Conservation (phyloP, 2,888 invertebrate species). For the Papilio protenor region DNA sequence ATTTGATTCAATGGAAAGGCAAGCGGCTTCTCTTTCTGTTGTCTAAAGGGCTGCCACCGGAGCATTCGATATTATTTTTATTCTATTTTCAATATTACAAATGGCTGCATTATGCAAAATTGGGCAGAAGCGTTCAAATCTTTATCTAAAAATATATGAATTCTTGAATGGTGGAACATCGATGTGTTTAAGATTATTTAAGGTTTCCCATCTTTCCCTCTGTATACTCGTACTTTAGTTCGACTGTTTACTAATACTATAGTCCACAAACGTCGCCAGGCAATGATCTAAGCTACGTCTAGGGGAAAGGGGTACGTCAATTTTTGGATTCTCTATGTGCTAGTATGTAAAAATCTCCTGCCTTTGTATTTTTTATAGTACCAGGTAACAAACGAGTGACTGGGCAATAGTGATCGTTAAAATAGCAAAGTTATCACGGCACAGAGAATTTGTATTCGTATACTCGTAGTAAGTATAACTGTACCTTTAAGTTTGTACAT, state of each 20-base stretch:
- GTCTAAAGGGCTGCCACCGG: conserved; percentile 82
- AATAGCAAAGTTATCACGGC: not conserved
- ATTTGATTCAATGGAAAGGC: conserved; percentile 85
- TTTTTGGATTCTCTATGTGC: too few species aligned
- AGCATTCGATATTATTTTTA: conserved; percentile 63
- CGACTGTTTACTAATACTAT: not conserved
- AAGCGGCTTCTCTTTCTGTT: conserved; percentile 82
- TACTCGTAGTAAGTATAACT: too few species aligned
- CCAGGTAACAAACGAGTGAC: not conserved
- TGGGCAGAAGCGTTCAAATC: conserved; percentile 69
- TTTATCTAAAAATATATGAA: conserved; percentile 20
- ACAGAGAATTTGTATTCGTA: not conserved
- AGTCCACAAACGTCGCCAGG: not conserved
- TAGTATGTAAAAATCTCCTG: too few species aligned
- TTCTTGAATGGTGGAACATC: not conserved
- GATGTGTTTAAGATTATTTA: conserved; percentile 1
- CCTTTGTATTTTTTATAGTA: not conserved
- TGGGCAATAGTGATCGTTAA: not conserved
- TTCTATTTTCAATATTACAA: conserved; percentile 78
- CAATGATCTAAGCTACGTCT: too few species aligned
- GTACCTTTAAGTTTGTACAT: not conserved
- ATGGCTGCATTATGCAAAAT: conserved; percentile 67
- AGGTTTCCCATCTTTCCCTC: not conserved
- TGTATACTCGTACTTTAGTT: conserved; percentile 19
- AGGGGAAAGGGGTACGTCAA: too few species aligned